phyloP scores from a whole-genome alignment of 30 jellyfish, hydroid and myxozoan species.

The Cassiopea andromeda region DNA sequence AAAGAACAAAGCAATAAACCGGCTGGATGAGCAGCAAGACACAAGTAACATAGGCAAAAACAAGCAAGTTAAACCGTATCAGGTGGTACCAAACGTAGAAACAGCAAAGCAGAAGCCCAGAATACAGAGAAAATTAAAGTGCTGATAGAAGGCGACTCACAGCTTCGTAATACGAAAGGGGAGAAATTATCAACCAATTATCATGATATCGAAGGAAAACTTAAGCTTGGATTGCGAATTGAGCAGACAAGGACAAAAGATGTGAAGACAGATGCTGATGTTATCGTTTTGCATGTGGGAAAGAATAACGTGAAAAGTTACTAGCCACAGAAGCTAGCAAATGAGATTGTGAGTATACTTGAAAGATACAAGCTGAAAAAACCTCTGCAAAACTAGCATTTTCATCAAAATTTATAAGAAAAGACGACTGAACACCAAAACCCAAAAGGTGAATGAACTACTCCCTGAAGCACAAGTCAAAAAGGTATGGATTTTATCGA shows the following conservation, averaged over 20 bases:
- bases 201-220: conserved; percentile 9
- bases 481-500: conserved; percentile 48
- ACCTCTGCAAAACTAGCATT: conserved; percentile 32
- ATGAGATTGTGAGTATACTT: conserved; percentile 12
- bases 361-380: conserved; percentile 17
- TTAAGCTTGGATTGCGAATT: conserved; percentile 39
- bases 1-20: too few species aligned
- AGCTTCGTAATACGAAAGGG: conserved; percentile 23
- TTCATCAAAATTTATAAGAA: background rate
- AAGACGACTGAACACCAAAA: background rate
- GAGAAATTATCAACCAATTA: conserved; percentile 22
- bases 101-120: background rate
- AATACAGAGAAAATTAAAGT: conserved; percentile 14
- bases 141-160: conserved; percentile 35
- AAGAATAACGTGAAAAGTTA: background rate
- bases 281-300: background rate
- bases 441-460: conserved; percentile 8
- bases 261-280: conserved; percentile 3
- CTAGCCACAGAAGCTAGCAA: conserved; percentile 17
- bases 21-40: too few species aligned
- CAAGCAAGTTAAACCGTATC: background rate
- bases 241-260: conserved; percentile 21
- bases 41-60: too few species aligned
- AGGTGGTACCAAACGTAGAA: conserved; percentile 5
- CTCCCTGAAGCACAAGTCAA: conserved; percentile 10